A percentile compares a stretch with the other conserved stretches of the same genome.
These are phyloP conservation scores for Trogon surrucura DNA, from an alignment of 2,113 vertebrate species.

Conservation along the genomic window DNA sequence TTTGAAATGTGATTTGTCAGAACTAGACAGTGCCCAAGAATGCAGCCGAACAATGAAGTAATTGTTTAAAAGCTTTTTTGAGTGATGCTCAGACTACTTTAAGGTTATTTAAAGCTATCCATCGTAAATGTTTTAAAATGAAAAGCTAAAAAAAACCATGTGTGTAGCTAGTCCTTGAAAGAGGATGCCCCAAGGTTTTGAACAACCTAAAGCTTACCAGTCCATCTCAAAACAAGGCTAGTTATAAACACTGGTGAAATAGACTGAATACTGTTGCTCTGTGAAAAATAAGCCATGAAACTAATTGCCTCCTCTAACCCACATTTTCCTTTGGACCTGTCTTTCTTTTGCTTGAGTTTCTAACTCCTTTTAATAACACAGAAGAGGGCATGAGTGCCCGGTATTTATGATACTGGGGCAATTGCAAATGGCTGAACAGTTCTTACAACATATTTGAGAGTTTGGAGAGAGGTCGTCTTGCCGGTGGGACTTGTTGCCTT, in stretches of 20 bases:
- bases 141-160: background rate
- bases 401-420: background rate
- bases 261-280: background rate
- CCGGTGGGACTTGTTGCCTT: background rate
- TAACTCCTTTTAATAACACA: background rate
- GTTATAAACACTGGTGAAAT: background rate
- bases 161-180: background rate
- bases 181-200: background rate
- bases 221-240: background rate
- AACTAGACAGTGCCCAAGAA: background rate
- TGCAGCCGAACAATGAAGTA: background rate
- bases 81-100: background rate
- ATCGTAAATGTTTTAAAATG: background rate
- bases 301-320: background rate
- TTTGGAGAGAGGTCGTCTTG: background rate
- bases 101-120: background rate
- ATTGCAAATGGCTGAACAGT: background rate
- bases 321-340: background rate
- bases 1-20: background rate
- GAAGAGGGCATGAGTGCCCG: accelerated
- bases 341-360: background rate
- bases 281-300: background rate
- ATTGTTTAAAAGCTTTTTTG: background rate
- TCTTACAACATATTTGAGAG: background rate
- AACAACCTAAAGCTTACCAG: background rate